These are phyloP conservation scores for Artibeus jamaicensis DNA, from an alignment of 2,797 vertebrate species.

Conservation along the genomic window DNA sequence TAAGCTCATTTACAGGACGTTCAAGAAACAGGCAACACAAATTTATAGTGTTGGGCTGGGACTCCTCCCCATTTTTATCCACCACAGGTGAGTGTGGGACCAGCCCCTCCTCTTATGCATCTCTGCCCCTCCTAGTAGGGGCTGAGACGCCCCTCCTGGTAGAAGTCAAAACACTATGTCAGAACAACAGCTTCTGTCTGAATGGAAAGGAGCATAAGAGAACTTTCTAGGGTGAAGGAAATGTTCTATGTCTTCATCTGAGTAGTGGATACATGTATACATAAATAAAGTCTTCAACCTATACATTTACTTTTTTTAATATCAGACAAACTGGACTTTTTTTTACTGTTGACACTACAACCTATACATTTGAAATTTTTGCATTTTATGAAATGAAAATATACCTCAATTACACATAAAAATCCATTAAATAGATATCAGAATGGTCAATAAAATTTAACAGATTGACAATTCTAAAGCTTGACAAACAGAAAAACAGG, in stretches of 20 bases:
- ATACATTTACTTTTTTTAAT: neutral
- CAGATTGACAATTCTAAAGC: neutral
- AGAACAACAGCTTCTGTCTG: constrained; percentile 28
- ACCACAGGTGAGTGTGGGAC: too few species aligned
- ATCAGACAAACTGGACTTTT: too few species aligned
- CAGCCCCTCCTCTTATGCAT: too few species aligned
- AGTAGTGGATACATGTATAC: neutral
- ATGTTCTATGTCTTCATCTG: neutral
- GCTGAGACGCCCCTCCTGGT: too few species aligned
- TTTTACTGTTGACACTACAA: too few species aligned
- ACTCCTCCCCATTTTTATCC: too few species aligned
- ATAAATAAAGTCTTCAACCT: neutral
- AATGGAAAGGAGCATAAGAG: neutral
- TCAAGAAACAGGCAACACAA: neutral
- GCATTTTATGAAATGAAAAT: neutral
- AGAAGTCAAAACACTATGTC: neutral
- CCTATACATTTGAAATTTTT: neutral
- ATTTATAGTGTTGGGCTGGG: too few species aligned
- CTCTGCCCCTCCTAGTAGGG: too few species aligned
- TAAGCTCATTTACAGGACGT: neutral
- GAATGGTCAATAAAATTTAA: neutral
- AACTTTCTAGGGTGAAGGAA: neutral
- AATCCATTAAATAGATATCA: neutral
- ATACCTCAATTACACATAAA: neutral
- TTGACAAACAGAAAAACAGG: neutral